These are phyloP conservation scores for Hydractinia echinata DNA, from an alignment of 30 jellyfish, hydroid and myxozoan species.

Conservation along the genomic window DNA sequence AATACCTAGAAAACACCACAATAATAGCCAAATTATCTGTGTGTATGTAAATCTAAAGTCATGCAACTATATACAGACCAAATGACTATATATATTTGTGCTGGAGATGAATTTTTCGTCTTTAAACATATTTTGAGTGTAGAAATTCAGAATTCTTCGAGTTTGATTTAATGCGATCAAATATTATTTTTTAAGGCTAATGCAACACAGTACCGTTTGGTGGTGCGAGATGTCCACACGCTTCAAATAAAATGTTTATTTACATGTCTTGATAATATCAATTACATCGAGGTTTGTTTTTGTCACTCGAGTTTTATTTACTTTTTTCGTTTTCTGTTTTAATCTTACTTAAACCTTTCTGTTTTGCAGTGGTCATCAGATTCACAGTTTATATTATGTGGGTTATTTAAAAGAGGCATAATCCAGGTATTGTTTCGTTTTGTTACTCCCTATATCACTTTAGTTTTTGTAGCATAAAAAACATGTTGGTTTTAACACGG, in stretches of 20 bases:
- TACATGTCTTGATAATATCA: slow-evolving; percentile 78
- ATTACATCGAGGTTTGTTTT: slow-evolving; percentile 60
- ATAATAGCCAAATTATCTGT: too few relatives aligned
- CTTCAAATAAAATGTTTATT: slow-evolving; percentile 60
- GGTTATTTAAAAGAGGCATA: slow-evolving; percentile 62
- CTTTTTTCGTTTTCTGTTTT: background rate
- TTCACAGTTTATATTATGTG: slow-evolving; percentile 65
- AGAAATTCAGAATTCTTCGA: background rate
- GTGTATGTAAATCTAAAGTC: too few relatives aligned
- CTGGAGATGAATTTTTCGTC: background rate
- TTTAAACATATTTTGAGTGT: too few relatives aligned
- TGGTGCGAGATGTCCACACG: slow-evolving; percentile 75
- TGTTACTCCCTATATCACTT: background rate
- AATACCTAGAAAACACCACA: too few relatives aligned
- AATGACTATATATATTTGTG: too few relatives aligned
- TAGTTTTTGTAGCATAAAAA: too few relatives aligned
- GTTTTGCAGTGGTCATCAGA: slow-evolving; percentile 83
- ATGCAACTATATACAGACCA: too few relatives aligned
- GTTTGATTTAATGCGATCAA: slow-evolving; percentile 3
- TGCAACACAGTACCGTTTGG: slow-evolving; percentile 68
- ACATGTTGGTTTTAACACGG: too few relatives aligned
- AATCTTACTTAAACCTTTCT: background rate
- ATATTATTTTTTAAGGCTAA: slow-evolving; percentile 49
- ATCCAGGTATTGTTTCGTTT: slow-evolving; percentile 52
- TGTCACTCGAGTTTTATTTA: background rate